Evolutionary conservation across 1,140 invertebrate species (phyloP), one percentile per base, ranked within the genome.

Genomic region (Caerostris darwini): DNA sequence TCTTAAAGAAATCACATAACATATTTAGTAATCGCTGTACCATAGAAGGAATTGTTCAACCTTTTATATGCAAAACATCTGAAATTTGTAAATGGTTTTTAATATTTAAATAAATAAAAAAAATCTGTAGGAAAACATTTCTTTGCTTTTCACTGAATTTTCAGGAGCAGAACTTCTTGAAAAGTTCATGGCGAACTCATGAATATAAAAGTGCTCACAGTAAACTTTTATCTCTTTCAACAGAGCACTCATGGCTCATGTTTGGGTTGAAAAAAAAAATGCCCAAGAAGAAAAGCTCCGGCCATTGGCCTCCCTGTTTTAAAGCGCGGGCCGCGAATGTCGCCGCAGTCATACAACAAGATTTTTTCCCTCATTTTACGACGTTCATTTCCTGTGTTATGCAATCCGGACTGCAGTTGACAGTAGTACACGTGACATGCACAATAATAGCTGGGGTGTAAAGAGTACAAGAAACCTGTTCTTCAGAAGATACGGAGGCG

Each of bases 371-470:
- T 93, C 92, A 85, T 92, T 93, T 93, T 93, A 93, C 81, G 92
- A 93, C n/a, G 92, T 54, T 93, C 92, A 87, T 93, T 93, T 93
- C 92, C 92, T 93, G 92, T 93, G 92, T 93, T 86, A 93, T 87
- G 92, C 92, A 93, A 93, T 87, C 83, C 59, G n/a, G 61, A 64
- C 82, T 67, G 91, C 56, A 53, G 92, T 93, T 93, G 92, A 93
- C 92, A 93, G 54, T 85, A 17, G 34, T 58, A 56, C 90, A 92
- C 90, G 90, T 92, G 90, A 92, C 58, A 56, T 61, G 90, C 58
- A 92, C 81, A 61, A 12, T 85, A 85, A 92, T 92, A 92, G 77
- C 57, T 64, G 77, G 90, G 90, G 90, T 92, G 90, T 85, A 92
- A 87, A 87, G 82, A 86, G 92, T 93, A 82, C 90, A 54, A 77